Evolutionary conservation across 2,797 vertebrate genomes (phyloP).

Genomic region (Mormyrus hasselquistii): DNA sequence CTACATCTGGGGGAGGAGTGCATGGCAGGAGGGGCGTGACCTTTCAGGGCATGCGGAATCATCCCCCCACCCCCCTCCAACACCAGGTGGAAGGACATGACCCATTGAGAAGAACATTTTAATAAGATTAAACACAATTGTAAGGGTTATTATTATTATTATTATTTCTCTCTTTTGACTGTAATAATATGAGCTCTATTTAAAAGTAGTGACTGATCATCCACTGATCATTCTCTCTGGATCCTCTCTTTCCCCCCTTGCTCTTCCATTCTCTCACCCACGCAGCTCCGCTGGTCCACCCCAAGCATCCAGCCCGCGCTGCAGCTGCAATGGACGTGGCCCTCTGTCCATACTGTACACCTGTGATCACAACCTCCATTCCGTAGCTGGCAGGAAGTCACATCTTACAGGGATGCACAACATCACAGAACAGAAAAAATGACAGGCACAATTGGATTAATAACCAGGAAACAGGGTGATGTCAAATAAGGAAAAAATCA

Average conservation of each 20-base stretch:
- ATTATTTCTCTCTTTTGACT: not conserved
- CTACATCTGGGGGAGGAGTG: slow-evolving; percentile 51
- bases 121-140: not conserved
- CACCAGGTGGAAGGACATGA: not conserved
- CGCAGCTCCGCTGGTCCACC: slow-evolving; percentile 55
- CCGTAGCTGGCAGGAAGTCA: slow-evolving; percentile 59
- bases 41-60: not conserved
- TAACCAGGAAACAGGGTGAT: not conserved
- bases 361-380: slow-evolving; percentile 67
- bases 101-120: not conserved
- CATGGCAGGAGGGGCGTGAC: not conserved
- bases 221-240: not conserved
- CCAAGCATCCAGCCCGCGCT: slow-evolving; percentile 58
- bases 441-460: not conserved
- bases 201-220: not conserved
- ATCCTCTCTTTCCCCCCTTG: not conserved
- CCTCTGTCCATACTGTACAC: slow-evolving; percentile 51
- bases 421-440: not conserved
- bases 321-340: slow-evolving; percentile 60
- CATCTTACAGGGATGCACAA: slow-evolving; percentile 44
- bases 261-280: slow-evolving; percentile 48
- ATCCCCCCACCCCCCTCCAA: not conserved
- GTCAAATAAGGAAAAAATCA: not conserved
- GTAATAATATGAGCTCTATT: not conserved
- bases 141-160: not conserved